phyloP scores from a whole-genome alignment of 2,888 invertebrate genomes.

The Sinohyriopsis cumingii region DNA sequence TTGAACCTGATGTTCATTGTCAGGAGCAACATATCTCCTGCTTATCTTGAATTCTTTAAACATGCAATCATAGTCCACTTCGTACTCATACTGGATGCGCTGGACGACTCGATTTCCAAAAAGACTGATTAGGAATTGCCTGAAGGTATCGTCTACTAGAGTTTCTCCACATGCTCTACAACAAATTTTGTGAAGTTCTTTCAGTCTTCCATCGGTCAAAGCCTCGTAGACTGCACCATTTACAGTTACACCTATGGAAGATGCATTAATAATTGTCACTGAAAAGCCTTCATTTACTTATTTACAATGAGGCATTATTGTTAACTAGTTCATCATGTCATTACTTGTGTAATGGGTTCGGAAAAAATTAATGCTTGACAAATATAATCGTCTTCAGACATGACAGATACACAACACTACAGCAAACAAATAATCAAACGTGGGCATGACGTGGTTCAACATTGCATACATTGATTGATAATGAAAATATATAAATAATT shows the following conservation, averaged over 20 bases:
- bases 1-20: background rate
- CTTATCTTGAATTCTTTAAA: conserved; percentile 7
- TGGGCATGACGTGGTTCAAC: too few relatives aligned
- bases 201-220: conserved; percentile 67
- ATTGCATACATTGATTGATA: too few relatives aligned
- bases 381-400: too few relatives aligned
- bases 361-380: too few relatives aligned
- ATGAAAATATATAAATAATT: too few relatives aligned
- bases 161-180: conserved; percentile 70
- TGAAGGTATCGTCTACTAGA: conserved; percentile 8
- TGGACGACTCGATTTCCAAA: background rate
- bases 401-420: too few relatives aligned
- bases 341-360: too few relatives aligned
- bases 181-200: conserved; percentile 75
- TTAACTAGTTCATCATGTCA: too few relatives aligned
- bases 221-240: conserved; percentile 75
- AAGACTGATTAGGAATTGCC: background rate
- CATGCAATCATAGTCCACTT: background rate
- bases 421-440: too few relatives aligned
- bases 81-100: conserved; percentile 1
- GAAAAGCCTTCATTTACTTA: too few relatives aligned
- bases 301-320: too few relatives aligned
- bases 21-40: background rate
- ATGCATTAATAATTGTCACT: too few relatives aligned
- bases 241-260: conserved; percentile 73